Conservation (phyloP, 2,113 vertebrate species). For the Megaceryle torquata region DNA sequence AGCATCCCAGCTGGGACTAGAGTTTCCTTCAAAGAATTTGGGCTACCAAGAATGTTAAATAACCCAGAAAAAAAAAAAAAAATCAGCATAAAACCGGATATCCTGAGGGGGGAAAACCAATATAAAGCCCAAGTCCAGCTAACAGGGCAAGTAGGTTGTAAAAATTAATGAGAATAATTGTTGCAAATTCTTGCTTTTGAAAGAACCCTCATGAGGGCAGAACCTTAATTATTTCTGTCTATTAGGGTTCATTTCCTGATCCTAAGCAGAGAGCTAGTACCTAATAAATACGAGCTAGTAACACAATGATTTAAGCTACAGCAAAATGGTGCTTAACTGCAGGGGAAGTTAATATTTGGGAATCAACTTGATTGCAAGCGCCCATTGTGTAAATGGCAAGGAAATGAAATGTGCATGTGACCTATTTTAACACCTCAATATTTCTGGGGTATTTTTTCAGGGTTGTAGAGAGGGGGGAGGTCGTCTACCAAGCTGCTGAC, state of each 20-base stretch:
- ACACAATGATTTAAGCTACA: slow-evolving; percentile 68
- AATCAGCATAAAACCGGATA: slow-evolving; percentile 53
- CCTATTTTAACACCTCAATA: slow-evolving; percentile 72
- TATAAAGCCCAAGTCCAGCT: slow-evolving; percentile 62
- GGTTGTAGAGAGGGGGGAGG: background rate
- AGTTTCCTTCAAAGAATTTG: background rate
- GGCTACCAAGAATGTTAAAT: background rate
- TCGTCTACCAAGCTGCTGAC: slow-evolving; percentile 55
- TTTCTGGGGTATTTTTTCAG: slow-evolving; percentile 59
- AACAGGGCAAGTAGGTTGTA: slow-evolving; percentile 71
- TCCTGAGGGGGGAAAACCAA: slow-evolving; percentile 32
- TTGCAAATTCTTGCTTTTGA: slow-evolving; percentile 75
- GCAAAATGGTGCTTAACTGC: slow-evolving; percentile 58
- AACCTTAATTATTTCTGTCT: slow-evolving; percentile 81
- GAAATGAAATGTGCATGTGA: slow-evolving; percentile 66
- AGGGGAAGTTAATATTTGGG: slow-evolving; percentile 63
- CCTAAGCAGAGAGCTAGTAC: slow-evolving; percentile 70
- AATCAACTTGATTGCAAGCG: slow-evolving; percentile 46
- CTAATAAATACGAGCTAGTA: slow-evolving; percentile 73
- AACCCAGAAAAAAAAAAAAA: background rate
- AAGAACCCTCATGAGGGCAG: slow-evolving; percentile 62
- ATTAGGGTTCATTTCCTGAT: slow-evolving; percentile 81
- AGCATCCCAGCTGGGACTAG: background rate
- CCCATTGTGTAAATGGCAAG: slow-evolving; percentile 65
- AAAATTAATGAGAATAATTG: slow-evolving; percentile 84